Evolutionary conservation across 2,797 vertebrate genomes (phyloP), one percentile per base, ranked within the genome.

Genomic region (Betta splendens): DNA sequence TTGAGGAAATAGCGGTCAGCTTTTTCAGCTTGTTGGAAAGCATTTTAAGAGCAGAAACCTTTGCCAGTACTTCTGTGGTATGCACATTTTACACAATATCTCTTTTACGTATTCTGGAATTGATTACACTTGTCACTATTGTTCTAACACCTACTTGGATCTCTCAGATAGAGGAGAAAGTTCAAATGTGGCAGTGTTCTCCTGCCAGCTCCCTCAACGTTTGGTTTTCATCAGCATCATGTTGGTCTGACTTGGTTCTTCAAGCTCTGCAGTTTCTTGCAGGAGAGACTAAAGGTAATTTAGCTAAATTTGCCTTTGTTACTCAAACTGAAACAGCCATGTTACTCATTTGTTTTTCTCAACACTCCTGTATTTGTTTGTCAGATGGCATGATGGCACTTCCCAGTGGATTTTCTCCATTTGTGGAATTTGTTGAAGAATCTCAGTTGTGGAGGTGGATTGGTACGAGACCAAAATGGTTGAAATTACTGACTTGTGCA

Each of bases 401-500:
- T 35, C 94, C 96, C 40, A 93, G 93, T 69, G 95, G 94, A 56
- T 96, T 97, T 73, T 91, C 92, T 51, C 95, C 95, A 5, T 96
- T 95, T 81, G 95, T 96, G 69, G 97, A 97, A 72, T 98, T 97
- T 87, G 89, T 85, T 55, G 98, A 98, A 62, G 93, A 94, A 53
- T 91, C 88, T 10, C 96, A 98, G 81, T 96, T 97, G 76, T 99
- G 98, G 98, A 94, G 94, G 58, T 93, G 97, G 90, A 91, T 95
- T 2, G 94, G 98, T 98, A 85, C 90, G 92, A 40, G 1, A 0
- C 5, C 29, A 53, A 17, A 6, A 1, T 18, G 3, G 12, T 29
- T 50, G 7, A 20, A 15, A 26, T 35, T 22, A 22, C 28, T 32
- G 5, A 13, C 8, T 8, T 3, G 61, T 56, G 9, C 28, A 42